phyloP scores from a whole-genome alignment of 2,797 vertebrate genomes.

The Melopsittacus undulatus region DNA sequence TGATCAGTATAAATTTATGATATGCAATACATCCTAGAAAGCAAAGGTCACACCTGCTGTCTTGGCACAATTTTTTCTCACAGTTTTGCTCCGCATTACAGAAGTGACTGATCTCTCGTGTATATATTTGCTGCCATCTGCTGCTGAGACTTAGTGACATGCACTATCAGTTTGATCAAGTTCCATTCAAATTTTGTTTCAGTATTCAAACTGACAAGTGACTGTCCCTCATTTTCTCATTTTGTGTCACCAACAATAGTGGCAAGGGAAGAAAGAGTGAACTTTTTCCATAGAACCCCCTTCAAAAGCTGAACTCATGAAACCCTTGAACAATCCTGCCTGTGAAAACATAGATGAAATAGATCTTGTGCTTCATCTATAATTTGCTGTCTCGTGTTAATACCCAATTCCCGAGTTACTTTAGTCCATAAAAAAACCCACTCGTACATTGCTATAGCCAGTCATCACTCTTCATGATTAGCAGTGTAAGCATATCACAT shows the following conservation, averaged over 20 bases:
- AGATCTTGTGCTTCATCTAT: background rate
- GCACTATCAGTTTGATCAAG: background rate
- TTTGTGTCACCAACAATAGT: background rate
- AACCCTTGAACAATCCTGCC: background rate
- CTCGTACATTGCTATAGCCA: background rate
- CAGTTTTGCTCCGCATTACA: background rate
- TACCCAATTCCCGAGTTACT: background rate
- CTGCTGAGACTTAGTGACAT: background rate
- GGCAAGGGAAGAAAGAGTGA: background rate
- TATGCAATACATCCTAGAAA: background rate
- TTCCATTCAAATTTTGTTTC: background rate
- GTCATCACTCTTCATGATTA: background rate
- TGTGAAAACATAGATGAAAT: background rate
- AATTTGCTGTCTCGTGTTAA: background rate
- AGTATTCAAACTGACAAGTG: background rate
- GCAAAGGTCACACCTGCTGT: background rate
- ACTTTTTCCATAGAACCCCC: background rate
- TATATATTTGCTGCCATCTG: conserved; percentile 49
- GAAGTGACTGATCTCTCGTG: background rate
- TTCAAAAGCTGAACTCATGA: background rate
- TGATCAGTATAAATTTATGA: background rate
- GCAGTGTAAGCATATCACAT: background rate
- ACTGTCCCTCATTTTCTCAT: background rate
- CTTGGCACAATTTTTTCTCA: background rate
- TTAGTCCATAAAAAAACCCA: background rate